Evolutionary conservation across 2,797 vertebrate species (phyloP).

Genomic region (Darevskia nairensis): DNA sequence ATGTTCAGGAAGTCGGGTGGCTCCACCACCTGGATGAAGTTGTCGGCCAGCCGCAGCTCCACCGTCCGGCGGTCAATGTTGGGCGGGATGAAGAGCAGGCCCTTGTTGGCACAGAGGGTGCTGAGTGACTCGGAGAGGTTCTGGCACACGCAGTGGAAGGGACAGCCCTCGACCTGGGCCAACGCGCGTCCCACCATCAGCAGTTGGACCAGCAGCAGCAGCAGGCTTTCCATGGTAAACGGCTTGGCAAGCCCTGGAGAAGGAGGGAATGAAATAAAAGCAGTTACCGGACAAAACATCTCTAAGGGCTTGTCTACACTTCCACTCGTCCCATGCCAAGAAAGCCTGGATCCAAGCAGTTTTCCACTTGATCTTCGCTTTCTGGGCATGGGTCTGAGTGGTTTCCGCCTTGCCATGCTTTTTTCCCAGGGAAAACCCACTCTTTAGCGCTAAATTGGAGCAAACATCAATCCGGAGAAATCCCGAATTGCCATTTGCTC

Average conservation of each 20-base stretch:
- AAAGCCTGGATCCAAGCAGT: neutral
- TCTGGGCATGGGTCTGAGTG: no score
- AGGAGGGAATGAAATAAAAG: no score
- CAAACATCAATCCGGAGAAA: no score
- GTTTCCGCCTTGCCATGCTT: no score
- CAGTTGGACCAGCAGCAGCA: slow-evolving; percentile 31
- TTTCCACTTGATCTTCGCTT: no score
- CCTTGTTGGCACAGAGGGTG: slow-evolving; percentile 93
- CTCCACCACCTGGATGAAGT: slow-evolving; percentile 90
- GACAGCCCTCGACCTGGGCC: slow-evolving; percentile 83
- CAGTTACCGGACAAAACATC: neutral
- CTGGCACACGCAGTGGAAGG: slow-evolving; percentile 92
- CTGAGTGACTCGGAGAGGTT: slow-evolving; percentile 94
- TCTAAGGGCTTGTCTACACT: neutral
- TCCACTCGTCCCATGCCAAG: neutral
- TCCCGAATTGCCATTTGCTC: no score
- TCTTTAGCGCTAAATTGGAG: no score
- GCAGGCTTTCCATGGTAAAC: slow-evolving; percentile 72
- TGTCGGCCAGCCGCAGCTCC: slow-evolving; percentile 91
- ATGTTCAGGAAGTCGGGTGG: slow-evolving; percentile 91
- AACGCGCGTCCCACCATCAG: slow-evolving; percentile 63
- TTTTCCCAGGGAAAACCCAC: no score
- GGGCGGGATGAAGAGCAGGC: slow-evolving; percentile 90
- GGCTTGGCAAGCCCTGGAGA: slow-evolving; percentile 39
- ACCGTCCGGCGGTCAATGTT: slow-evolving; percentile 94